Conservation (phyloP, 53 echinoderm and acorn worm species). For the Luidia sarsii region DNA sequence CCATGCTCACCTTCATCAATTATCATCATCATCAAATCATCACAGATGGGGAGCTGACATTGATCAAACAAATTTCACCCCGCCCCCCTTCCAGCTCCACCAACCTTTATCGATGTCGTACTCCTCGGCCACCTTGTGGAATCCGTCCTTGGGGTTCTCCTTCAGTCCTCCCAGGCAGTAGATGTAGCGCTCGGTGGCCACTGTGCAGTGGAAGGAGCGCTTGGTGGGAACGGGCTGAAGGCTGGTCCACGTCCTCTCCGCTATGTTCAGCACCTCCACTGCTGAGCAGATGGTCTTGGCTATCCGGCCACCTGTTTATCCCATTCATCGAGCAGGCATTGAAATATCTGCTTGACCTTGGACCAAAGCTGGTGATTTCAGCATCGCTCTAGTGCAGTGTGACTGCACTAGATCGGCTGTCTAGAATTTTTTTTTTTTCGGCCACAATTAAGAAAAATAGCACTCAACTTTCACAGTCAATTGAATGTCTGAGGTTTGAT, state of each 20-base stretch:
- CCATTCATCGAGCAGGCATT: not conserved
- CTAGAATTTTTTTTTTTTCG: no score
- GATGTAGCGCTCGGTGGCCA: constrained; percentile 74
- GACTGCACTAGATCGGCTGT: no score
- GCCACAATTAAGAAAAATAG: no score
- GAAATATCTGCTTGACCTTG: no score
- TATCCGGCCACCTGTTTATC: constrained; percentile 86
- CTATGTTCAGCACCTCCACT: constrained; percentile 83
- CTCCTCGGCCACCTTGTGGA: constrained; percentile 67
- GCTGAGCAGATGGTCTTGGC: constrained; percentile 75
- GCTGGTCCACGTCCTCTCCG: constrained; percentile 69
- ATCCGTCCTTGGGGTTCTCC: constrained; percentile 69
- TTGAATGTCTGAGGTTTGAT: no score
- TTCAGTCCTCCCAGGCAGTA: constrained; percentile 90
- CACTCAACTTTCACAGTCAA: no score
- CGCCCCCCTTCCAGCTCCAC: no score
- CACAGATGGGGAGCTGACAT: no score
- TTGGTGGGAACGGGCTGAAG: constrained; percentile 73
- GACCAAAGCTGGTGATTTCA: no score
- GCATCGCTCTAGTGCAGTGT: not conserved
- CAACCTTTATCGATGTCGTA: constrained; percentile 97
- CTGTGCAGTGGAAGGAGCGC: constrained; percentile 75
- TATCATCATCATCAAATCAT: no score
- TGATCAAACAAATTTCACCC: no score
- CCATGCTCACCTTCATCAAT: no score